phyloP scores from a whole-genome alignment of 2,888 invertebrate species.

The Tetheella fluctuosa region DNA sequence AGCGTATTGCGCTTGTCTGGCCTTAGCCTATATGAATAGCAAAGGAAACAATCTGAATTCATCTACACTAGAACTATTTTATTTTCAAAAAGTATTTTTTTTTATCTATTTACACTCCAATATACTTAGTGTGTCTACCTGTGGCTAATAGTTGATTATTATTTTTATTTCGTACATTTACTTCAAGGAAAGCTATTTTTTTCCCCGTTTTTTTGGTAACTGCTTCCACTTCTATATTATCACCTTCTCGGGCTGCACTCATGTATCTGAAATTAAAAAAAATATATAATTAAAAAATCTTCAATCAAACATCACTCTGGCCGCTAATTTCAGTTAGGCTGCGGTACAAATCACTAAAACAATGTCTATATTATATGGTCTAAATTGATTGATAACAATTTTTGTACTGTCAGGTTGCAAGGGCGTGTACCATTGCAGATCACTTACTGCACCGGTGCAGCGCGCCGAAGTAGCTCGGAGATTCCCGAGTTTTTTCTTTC shows the following conservation, averaged over 20 bases:
- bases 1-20: no score
- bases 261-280: slow-evolving; percentile 85
- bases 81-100: slow-evolving; percentile 7
- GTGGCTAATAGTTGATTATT: slow-evolving; percentile 90
- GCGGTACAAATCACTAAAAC: no score
- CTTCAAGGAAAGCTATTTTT: slow-evolving; percentile 92
- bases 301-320: no score
- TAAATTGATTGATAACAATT: no score
- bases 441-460: no score
- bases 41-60: neutral
- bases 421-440: no score
- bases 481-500: no score
- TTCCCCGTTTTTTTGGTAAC: slow-evolving; percentile 90
- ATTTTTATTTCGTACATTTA: slow-evolving; percentile 90
- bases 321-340: no score
- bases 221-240: slow-evolving; percentile 91
- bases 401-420: no score
- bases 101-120: slow-evolving; percentile 45
- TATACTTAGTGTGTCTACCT: slow-evolving; percentile 93
- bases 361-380: no score
- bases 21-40: neutral
- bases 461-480: no score
- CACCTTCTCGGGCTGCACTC: slow-evolving; percentile 90
- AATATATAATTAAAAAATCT: no score
- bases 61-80: neutral